Evolutionary conservation across 2,797 vertebrate genomes (phyloP).

Genomic region (Babyrousa celebensis): DNA sequence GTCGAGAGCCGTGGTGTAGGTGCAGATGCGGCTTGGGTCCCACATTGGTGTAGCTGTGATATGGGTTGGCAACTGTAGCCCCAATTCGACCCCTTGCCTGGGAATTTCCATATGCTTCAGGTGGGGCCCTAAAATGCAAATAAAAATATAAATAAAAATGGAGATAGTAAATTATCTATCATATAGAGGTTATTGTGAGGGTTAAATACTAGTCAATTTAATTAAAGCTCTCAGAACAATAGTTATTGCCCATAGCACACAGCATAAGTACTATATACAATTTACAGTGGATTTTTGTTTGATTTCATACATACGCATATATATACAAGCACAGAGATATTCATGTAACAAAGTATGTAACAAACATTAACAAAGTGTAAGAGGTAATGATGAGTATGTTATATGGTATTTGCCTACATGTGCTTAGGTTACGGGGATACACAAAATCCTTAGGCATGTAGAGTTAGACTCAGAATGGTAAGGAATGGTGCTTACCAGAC

Average conservation of each 20-base stretch:
- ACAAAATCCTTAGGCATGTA: background rate
- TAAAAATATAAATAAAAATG: background rate
- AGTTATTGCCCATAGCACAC: background rate
- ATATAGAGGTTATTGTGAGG: background rate
- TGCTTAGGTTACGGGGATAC: background rate
- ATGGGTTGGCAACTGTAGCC: too few relatives aligned
- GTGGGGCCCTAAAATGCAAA: too few relatives aligned
- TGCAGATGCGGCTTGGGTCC: too few relatives aligned
- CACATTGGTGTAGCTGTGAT: too few relatives aligned
- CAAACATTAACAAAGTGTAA: background rate
- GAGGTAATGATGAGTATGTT: background rate
- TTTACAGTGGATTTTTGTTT: conserved; percentile 57
- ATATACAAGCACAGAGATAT: background rate
- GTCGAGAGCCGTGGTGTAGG: too few relatives aligned
- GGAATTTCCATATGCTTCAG: too few relatives aligned
- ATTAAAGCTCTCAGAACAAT: conserved; percentile 35
- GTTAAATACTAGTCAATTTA: conserved; percentile 6
- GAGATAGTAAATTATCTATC: background rate
- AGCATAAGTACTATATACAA: background rate
- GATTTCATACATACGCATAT: background rate
- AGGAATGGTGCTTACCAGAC: background rate
- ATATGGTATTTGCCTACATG: conserved; percentile 29
- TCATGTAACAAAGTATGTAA: background rate
- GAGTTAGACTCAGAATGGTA: background rate
- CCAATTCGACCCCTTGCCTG: too few relatives aligned